Base-by-base conservation (phyloP, 23 tunicate species). In the Botrylloides violaceus region DNA sequence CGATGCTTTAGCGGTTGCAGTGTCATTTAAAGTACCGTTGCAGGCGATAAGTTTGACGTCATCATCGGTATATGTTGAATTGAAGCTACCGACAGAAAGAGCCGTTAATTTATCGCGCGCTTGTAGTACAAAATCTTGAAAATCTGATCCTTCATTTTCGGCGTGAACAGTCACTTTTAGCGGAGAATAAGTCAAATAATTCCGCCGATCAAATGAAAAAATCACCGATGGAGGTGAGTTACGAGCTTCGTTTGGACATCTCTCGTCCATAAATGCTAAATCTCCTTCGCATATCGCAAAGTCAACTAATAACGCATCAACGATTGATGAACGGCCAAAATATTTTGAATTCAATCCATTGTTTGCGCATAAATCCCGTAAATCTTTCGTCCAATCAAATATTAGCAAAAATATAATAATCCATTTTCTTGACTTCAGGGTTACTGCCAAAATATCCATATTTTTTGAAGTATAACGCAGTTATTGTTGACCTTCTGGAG, bases 71-170 rank as follows among this genome's bases (percentile, higher is more conserved):
- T 31, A 61, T n/a, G 57, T 22, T 30, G 80, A 37, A 21, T 34
- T 33, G 32, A 76, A 76, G 4, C 34, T 35, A 3, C 80, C 80
- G 29, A 63, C 36, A 25, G 68, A 49, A 12, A 33, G 26, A 15
- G 58, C 61, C 29, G 70, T 61, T 29, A 26, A 19, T 19, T n/a
- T 32, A 21, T 62, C 49, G 32, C 61, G 80, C 22, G 80, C 70
- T 76, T 76, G 80, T 25, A 76, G 31, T 28, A 61, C 61, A 37
- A 76, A 61, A 32, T 70, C 32, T 21, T 47, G 60, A 32, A 76
- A 34, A 38, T 24, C 37, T 0, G 6, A 32, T n/a, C 32, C 1
- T 1, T 15, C 12, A 68, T 6, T n/a, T 21, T 68, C 74, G 59
- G 74, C 37, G 1, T 31, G 36, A 23, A 68, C 22, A 19, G 12